Percentiles rank a stretch among this genome's conserved stretches.
phyloP scores from a whole-genome alignment of 92 coral and sea anemone species.

The Umimayanthus kanabou region DNA sequence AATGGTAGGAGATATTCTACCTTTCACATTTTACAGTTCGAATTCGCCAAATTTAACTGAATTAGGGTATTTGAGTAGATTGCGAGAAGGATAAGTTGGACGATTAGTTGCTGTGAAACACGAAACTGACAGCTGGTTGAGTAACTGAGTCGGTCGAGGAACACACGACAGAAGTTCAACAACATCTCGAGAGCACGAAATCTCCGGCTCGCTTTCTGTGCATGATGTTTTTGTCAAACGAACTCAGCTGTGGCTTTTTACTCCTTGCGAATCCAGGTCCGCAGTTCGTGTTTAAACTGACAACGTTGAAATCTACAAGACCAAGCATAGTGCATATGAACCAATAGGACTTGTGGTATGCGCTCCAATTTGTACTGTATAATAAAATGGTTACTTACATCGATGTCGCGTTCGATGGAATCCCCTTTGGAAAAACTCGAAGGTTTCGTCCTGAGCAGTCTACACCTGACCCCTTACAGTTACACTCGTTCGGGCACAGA shows the following conservation, averaged over 20 bases:
- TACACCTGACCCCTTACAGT: slow-evolving; percentile 7
- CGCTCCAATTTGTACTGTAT: slow-evolving; percentile 35
- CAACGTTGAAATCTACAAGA: slow-evolving; percentile 19
- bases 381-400: slow-evolving; percentile 25
- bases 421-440: slow-evolving; percentile 38
- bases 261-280: not conserved
- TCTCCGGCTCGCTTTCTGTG: not conserved
- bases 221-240: not conserved
- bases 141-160: slow-evolving; percentile 15
- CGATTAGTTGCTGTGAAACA: slow-evolving; percentile 20
- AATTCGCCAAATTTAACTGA: slow-evolving; percentile 18
- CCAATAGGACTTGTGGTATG: slow-evolving; percentile 14
- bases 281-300: slow-evolving; percentile 11
- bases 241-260: not conserved
- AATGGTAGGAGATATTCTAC: slow-evolving; percentile 1
- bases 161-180: slow-evolving; percentile 13
- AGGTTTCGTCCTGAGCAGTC: slow-evolving; percentile 31
- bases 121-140: slow-evolving; percentile 27
- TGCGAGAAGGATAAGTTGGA: slow-evolving; percentile 30
- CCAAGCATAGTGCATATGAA: not conserved
- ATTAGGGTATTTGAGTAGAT: slow-evolving; percentile 32
- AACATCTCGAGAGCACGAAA: slow-evolving; percentile 36
- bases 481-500: slow-evolving; percentile 14
- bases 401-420: slow-evolving; percentile 26
- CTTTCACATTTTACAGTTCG: not conserved